Evolutionary conservation across 1,140 invertebrate species (phyloP).

Genomic region (Pseudoatta argentina): DNA sequence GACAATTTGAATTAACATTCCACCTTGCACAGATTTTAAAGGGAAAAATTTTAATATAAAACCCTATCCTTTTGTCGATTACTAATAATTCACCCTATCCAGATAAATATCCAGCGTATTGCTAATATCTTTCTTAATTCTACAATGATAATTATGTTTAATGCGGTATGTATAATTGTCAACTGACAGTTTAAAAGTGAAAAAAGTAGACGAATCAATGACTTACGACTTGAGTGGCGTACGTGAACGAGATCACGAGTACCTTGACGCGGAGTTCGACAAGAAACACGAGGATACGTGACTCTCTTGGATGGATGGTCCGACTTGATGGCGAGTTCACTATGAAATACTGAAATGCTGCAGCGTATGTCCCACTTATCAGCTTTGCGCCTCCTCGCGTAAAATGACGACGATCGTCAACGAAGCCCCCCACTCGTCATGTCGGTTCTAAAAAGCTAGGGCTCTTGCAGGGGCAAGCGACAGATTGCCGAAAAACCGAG

Average conservation of each 20-base stretch:
- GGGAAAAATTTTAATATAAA: neutral
- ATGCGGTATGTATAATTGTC: neutral
- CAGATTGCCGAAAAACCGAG: conserved; percentile 1
- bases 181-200: neutral
- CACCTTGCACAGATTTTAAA: neutral
- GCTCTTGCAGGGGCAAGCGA: neutral
- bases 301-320: conserved; percentile 65
- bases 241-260: neutral
- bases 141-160: neutral
- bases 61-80: neutral
- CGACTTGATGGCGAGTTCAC: conserved; percentile 79
- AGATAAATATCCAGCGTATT: neutral
- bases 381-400: conserved; percentile 64
- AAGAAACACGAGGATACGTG: neutral
- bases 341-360: conserved; percentile 83
- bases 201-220: neutral
- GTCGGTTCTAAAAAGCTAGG: conserved; percentile 3
- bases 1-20: conserved; percentile 11
- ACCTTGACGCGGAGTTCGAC: neutral
- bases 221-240: conserved; percentile 48
- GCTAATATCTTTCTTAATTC: neutral
- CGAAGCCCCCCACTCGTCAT: conserved; percentile 67
- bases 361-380: conserved; percentile 85
- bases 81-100: neutral
- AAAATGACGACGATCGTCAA: conserved; percentile 66